Evolutionary conservation across 2,888 invertebrate species (phyloP).

Genomic region (Drosophila longiperda): DNA sequence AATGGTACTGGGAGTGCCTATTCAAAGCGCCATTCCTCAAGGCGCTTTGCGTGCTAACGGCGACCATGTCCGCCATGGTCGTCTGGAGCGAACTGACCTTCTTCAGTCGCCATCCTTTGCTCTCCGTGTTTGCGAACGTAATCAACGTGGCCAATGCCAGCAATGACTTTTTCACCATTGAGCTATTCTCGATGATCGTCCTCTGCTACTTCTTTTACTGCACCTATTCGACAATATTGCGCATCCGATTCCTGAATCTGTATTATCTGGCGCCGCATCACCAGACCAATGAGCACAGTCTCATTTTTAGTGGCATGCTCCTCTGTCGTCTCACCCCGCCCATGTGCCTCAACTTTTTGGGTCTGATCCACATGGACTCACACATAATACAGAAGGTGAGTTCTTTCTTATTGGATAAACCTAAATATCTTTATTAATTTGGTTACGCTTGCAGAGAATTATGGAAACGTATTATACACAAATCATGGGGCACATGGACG

Average conservation of each 20-base stretch:
- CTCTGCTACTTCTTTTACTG: slow-evolving; percentile 98
- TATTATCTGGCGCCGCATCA: slow-evolving; percentile 99
- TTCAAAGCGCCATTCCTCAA: slow-evolving; percentile 91
- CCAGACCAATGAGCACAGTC: slow-evolving; percentile 99
- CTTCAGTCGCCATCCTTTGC: slow-evolving; percentile 95
- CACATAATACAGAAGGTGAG: slow-evolving; percentile 91
- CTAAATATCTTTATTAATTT: not conserved
- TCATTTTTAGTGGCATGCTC: slow-evolving; percentile 99
- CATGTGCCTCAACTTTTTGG: slow-evolving; percentile 98
- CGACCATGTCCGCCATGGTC: slow-evolving; percentile 93
- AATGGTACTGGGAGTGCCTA: slow-evolving; percentile 99
- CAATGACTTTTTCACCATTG: slow-evolving; percentile 97
- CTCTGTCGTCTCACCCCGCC: slow-evolving; percentile 98
- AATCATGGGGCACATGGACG: slow-evolving; percentile 99
- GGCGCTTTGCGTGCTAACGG: slow-evolving; percentile 89
- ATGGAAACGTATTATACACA: slow-evolving; percentile 97
- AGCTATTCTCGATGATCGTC: slow-evolving; percentile 95
- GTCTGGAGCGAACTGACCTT: slow-evolving; percentile 99
- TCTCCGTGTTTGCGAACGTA: slow-evolving; percentile 98
- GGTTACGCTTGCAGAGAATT: slow-evolving; percentile 85
- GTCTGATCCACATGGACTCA: slow-evolving; percentile 99
- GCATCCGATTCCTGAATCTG: slow-evolving; percentile 97
- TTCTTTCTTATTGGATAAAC: not conserved
- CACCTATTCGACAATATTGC: slow-evolving; percentile 98
- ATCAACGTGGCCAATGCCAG: slow-evolving; percentile 91